These are phyloP conservation scores for Tenthredo scrophulariae DNA, from an alignment of 2,888 invertebrate species.

Conservation along the genomic window DNA sequence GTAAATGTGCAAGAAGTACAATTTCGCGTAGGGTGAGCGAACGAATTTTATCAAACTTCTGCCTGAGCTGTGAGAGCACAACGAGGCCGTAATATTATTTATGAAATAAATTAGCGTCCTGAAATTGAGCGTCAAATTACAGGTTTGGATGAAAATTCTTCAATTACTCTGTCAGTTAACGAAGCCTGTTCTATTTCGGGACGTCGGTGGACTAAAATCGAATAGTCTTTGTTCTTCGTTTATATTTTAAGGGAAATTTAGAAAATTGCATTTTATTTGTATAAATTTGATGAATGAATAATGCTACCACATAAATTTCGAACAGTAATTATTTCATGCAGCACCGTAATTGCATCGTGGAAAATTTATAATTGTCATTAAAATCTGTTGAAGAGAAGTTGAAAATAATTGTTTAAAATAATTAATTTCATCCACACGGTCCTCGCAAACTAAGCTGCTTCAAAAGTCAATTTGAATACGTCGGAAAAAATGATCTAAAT, in stretches of 20 bases:
- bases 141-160: constrained; percentile 20
- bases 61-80: not conserved
- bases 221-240: not conserved
- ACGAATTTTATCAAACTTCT: not conserved
- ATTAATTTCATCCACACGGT: not conserved
- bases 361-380: not conserved
- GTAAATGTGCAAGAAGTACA: not conserved
- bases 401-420: not conserved
- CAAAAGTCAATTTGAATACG: constrained; percentile 7
- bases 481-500: not conserved
- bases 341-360: not conserved
- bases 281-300: not conserved
- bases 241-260: not conserved
- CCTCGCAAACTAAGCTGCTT: not conserved
- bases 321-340: not conserved
- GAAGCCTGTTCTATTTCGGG: constrained; percentile 19
- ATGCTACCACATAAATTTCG: not conserved
- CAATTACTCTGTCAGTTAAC: constrained; percentile 19
- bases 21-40: not conserved
- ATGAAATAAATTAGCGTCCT: constrained; percentile 22
- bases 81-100: not conserved
- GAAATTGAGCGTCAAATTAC: constrained; percentile 31
- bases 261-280: not conserved
- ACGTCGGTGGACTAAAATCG: constrained; percentile 1
- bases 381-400: not conserved